These are phyloP conservation scores for Paracanthobrama guichenoti DNA, from an alignment of 2,113 vertebrate genomes.

Conservation along the genomic window DNA sequence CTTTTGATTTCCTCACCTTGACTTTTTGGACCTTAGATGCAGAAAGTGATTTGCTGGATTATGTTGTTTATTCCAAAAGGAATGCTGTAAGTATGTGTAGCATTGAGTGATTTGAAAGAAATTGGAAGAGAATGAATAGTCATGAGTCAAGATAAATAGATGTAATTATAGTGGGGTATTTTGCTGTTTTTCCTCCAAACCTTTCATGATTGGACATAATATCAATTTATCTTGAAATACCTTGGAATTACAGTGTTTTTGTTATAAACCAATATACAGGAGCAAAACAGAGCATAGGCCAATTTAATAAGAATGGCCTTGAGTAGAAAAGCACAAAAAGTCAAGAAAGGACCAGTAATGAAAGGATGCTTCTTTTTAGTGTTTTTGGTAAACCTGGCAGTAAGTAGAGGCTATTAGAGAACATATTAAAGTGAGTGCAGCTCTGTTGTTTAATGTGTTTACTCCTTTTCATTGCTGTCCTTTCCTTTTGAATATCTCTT, in stretches of 20 bases:
- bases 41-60: background rate
- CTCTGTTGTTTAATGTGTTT: constrained; percentile 38
- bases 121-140: background rate
- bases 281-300: background rate
- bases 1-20: background rate
- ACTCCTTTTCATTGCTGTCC: constrained; percentile 17
- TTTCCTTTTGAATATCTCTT: constrained; percentile 10
- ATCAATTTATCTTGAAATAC: background rate
- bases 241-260: background rate
- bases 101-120: background rate
- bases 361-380: constrained; percentile 7
- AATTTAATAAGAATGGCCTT: constrained; percentile 17
- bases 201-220: background rate
- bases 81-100: background rate
- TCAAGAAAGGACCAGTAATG: background rate
- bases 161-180: background rate
- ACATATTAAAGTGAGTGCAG: constrained; percentile 36
- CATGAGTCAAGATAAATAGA: background rate
- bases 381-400: constrained; percentile 23
- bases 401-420: constrained; percentile 39
- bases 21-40: background rate
- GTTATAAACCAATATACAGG: background rate
- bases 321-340: background rate
- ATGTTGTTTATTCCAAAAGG: background rate
- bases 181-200: background rate